A percentile compares a stretch with the other conserved stretches of the same genome.
Evolutionary conservation across 2,888 invertebrate genomes (phyloP).

Genomic region (Muschampia plurimacula): DNA sequence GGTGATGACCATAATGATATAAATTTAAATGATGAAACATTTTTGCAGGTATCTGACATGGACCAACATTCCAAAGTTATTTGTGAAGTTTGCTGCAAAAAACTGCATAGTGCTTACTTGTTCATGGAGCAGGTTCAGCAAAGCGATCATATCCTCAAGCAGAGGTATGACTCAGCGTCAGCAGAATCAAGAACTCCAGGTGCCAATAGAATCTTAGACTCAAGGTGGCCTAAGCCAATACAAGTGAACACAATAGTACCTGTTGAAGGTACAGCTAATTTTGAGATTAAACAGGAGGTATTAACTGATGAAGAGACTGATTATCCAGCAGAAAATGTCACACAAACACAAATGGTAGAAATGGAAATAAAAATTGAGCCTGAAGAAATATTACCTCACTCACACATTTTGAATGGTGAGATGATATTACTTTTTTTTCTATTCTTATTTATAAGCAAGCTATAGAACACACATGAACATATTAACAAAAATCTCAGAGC

Average conservation of each 20-base stretch:
- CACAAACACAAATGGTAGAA: constrained; percentile 30
- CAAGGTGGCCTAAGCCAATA: constrained; percentile 74
- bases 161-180: constrained; percentile 43
- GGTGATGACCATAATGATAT: background rate
- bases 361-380: constrained; percentile 76
- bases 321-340: background rate
- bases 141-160: constrained; percentile 57
- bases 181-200: background rate
- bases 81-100: constrained; percentile 61
- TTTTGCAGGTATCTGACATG: constrained; percentile 59
- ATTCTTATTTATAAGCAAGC: too few species aligned
- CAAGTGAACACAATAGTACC: constrained; percentile 63
- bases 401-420: constrained; percentile 59
- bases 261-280: constrained; percentile 51
- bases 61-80: constrained; percentile 69
- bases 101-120: constrained; percentile 58
- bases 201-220: background rate
- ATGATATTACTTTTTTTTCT: background rate
- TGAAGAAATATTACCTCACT: constrained; percentile 62
- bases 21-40: background rate
- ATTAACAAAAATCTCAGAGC: too few species aligned
- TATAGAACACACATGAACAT: too few species aligned
- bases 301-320: constrained; percentile 64
- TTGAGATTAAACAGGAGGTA: constrained; percentile 73
- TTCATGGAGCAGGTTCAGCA: constrained; percentile 59